Evolutionary conservation across 1,140 invertebrate species (phyloP).

Genomic region (Armadillidium nasatum): DNA sequence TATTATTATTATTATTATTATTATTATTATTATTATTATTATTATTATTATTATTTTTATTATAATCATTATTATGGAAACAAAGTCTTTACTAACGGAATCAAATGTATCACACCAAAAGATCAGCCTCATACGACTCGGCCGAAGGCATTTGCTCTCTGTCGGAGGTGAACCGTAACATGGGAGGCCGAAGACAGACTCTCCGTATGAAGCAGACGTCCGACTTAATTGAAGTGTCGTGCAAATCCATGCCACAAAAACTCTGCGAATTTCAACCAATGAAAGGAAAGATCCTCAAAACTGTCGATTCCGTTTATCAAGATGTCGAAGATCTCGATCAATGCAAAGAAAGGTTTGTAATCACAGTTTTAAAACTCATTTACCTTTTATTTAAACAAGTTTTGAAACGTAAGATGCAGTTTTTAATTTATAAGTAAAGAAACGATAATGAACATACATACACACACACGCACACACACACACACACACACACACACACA

Average conservation of each 20-base stretch:
- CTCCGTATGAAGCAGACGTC: slow-evolving; percentile 49
- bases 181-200: slow-evolving; percentile 67
- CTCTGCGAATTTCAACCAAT: slow-evolving; percentile 88
- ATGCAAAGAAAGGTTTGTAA: slow-evolving; percentile 27
- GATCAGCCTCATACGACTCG: slow-evolving; percentile 84
- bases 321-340: slow-evolving; percentile 31
- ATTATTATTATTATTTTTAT: slow-evolving; percentile 25
- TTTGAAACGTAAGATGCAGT: too few species aligned
- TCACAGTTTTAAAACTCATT: too few species aligned
- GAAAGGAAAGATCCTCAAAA: slow-evolving; percentile 80
- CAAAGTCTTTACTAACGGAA: too few species aligned
- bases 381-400: too few species aligned
- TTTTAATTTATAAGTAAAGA: too few species aligned
- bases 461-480: too few species aligned
- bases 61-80: slow-evolving; percentile 16
- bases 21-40: slow-evolving; percentile 24
- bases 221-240: slow-evolving; percentile 86
- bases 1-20: slow-evolving; percentile 19
- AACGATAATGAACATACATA: too few species aligned
- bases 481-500: too few species aligned
- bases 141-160: slow-evolving; percentile 76
- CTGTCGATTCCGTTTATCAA: slow-evolving; percentile 78
- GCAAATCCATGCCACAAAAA: slow-evolving; percentile 80
- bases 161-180: slow-evolving; percentile 83
- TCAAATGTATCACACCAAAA: slow-evolving; percentile 47